Evolutionary conservation across 2,888 invertebrate species (phyloP).

Genomic region (Hipparchia sbordonii): DNA sequence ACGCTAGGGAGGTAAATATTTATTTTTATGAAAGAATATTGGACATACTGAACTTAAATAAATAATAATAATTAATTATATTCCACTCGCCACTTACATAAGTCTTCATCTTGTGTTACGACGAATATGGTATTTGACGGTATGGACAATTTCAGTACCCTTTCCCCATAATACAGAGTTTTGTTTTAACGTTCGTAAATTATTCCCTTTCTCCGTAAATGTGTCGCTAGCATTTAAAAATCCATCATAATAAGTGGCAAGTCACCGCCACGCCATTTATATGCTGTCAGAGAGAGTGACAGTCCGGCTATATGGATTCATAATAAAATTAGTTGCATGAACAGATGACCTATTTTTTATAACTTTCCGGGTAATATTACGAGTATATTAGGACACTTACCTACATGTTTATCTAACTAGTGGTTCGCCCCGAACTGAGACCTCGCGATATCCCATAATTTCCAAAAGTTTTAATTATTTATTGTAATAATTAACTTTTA

Average conservation of each 20-base stretch:
- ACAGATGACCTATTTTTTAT: constrained; percentile 44
- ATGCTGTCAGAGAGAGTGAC: constrained; percentile 63
- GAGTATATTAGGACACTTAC: neutral
- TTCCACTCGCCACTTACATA: too few species aligned
- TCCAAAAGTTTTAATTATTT: too few species aligned
- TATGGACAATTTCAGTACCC: constrained; percentile 1
- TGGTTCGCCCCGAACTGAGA: too few species aligned
- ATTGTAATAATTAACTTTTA: too few species aligned
- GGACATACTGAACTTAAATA: too few species aligned
- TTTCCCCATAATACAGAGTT: constrained; percentile 23
- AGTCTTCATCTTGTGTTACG: too few species aligned
- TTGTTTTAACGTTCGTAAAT: constrained; percentile 43
- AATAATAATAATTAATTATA: too few species aligned
- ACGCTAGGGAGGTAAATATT: too few species aligned
- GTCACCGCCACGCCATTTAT: constrained; percentile 75
- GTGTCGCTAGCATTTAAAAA: constrained; percentile 68
- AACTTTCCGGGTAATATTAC: constrained; percentile 1
- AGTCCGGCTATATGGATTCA: constrained; percentile 70
- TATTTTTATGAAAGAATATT: too few species aligned
- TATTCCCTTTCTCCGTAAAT: constrained; percentile 40
- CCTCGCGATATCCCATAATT: too few species aligned
- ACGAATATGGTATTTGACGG: too few species aligned
- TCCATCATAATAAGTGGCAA: constrained; percentile 71
- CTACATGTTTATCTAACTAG: neutral
- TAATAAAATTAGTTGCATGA: constrained; percentile 72